Evolutionary conservation across 2,797 vertebrate species (phyloP).

Genomic region (Eidolon dupreanum): DNA sequence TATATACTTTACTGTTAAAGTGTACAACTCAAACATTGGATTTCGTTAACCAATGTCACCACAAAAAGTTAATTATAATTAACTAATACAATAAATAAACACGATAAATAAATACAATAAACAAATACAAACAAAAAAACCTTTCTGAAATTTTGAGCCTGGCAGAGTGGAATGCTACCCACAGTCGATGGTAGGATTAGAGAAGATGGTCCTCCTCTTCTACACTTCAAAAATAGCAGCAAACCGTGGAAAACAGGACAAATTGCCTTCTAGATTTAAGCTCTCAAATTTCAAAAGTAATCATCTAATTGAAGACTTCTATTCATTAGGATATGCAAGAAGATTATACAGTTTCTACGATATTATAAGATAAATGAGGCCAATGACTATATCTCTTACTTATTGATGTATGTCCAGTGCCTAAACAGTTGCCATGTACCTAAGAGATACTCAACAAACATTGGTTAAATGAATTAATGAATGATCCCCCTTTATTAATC

Average conservation of each 20-base stretch:
- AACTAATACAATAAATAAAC: too few species aligned
- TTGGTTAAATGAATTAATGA: neutral
- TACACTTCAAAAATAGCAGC: neutral
- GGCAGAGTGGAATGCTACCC: neutral
- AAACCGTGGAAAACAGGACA: neutral
- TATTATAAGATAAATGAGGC: neutral
- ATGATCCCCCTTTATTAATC: neutral
- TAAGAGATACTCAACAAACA: neutral
- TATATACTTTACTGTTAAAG: too few species aligned
- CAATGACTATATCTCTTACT: neutral
- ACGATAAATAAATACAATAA: too few species aligned
- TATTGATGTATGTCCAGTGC: rapidly evolving
- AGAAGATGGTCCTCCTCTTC: neutral
- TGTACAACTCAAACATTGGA: too few species aligned
- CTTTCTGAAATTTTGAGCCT: neutral
- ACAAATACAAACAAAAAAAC: too few species aligned
- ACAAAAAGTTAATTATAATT: too few species aligned
- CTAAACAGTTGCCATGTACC: neutral
- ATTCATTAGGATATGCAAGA: neutral
- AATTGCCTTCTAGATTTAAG: neutral
- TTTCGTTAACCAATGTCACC: too few species aligned
- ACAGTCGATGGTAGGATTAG: neutral
- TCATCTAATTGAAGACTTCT: neutral
- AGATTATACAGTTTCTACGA: neutral
- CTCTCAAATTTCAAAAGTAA: neutral